These are phyloP conservation scores for Drosophila cognata DNA, from an alignment of 2,888 invertebrate species.

Conservation along the genomic window DNA sequence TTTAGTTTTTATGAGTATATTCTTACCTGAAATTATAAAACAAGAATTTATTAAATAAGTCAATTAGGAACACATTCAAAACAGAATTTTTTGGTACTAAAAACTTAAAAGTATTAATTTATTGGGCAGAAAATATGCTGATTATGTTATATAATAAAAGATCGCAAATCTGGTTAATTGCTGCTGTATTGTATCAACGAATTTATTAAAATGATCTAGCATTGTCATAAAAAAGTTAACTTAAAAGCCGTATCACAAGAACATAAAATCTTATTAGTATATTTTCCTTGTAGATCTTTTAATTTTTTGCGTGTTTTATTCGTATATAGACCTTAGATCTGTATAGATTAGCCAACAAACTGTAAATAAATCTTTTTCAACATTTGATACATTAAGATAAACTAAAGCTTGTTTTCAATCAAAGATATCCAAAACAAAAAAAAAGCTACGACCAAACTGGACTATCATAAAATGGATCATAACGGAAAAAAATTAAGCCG, in stretches of 20 bases:
- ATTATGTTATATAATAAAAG: background rate
- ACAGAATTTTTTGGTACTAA: constrained; percentile 2
- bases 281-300: background rate
- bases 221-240: background rate
- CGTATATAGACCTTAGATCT: constrained; percentile 17
- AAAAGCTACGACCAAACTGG: constrained; percentile 1
- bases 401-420: constrained; percentile 53
- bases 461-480: constrained; percentile 17
- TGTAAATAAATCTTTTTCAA: constrained; percentile 25
- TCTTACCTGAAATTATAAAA: constrained; percentile 72
- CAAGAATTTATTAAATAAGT: constrained; percentile 30
- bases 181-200: background rate
- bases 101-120: background rate
- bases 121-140: background rate
- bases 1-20: constrained; percentile 8
- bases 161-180: background rate
- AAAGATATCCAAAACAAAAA: constrained; percentile 4
- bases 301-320: background rate
- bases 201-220: background rate
- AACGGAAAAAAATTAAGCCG: constrained; percentile 18
- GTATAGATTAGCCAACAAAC: constrained; percentile 1
- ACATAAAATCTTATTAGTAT: constrained; percentile 13
- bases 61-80: constrained; percentile 19
- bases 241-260: background rate
- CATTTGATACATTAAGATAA: constrained; percentile 39